Base-by-base conservation (phyloP, 2,888 invertebrate genomes). In the Eristalis tenax region DNA sequence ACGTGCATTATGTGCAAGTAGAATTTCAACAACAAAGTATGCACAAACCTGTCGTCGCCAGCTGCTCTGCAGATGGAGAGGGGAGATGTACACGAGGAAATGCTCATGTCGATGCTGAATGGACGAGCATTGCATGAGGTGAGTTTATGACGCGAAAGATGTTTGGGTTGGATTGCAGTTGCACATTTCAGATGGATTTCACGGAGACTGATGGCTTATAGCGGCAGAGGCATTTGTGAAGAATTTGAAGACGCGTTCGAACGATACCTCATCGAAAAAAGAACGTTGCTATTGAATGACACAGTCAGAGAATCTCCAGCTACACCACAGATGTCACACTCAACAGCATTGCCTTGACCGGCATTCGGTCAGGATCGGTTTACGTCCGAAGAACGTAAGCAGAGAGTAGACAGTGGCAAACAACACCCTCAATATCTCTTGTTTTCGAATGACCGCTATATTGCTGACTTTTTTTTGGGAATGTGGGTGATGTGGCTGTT, bases 161-260 rank as follows among this genome's bases (percentile, higher is more conserved):
- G 82, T 74, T 86, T 75, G 70, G 74, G 74, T 82, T 86, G 82
- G 82, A 86, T 86, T 86, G 82, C 78, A 82, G 85, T 78, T 86
- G 82, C 85, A 86, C 82, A 86, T 82, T 77, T 86, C 65, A 82
- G 69, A 82, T 82, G 56, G 77, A 65, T 66, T 61, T 78, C 70
- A 74, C 13, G 38, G 13, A 38, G 38, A 13, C 38, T 1, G 13
- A 13, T 11, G 3, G 13, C 38, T 38, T 38, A 4, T 13, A 38
- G 13, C 13, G 38, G 38, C 38, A 38, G 4, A 13, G 4, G 8
- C 38, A 13, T 13, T 38, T 32, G 32, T 32, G 10, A 32, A 10
- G 32, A 1, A 1, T 10, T 32, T 32, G 32, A 5, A 28, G 28
- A 28, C 28, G 28, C 0, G 4, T 28, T 28, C 4, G 5, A 32